Base-by-base conservation (phyloP, 2,888 invertebrate species). In the Erebia ligea region DNA sequence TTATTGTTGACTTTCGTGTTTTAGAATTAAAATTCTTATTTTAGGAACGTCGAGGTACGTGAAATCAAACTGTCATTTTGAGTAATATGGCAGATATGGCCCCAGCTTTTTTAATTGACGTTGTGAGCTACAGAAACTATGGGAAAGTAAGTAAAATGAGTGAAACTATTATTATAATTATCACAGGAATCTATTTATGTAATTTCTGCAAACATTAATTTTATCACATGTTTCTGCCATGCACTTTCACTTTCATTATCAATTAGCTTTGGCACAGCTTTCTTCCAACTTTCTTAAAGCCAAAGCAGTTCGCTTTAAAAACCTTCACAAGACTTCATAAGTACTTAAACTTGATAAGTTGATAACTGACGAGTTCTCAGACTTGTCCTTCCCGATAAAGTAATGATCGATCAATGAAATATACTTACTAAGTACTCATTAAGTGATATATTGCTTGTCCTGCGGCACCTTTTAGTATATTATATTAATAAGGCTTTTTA, bases 401-500 rank as follows among this genome's bases (percentile, higher is more conserved):
- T 62, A 48, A 19, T 48, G 62, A 62, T 62, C 21, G 58, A 58
- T 58, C 40, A 61, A 42, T 61, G 19, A 17, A 48, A 52, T 52
- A 34, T 3, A 64, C 50, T n/a, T n/a, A 34, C 42, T 42, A 45
- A 65, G 42, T 21, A 21, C 25, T 56, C 48, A 42, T 10, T 56
- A 25, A 25, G 25, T 25, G 19, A 56, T 65, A 66, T 15, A 25
- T 57, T n/a, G 57, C 34, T 19, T 19, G 56, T 40, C 66, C 66
- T 58, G 57, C 13, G 25, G 45, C 57, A 25, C 57, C 54, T 66
- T 66, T 57, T 57, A 66, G 48, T 57, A 66, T 57, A 57, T 57
- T 57, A 57, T 57, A 66, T 66, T 45, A 65, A 59, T 81, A 81
- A 87, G 85, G 34, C 34, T 34, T 34, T 34, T 34, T 34, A 34